Base-by-base conservation (phyloP, 92 coral and sea anemone species). In the Umimayanthus chanpuru region DNA sequence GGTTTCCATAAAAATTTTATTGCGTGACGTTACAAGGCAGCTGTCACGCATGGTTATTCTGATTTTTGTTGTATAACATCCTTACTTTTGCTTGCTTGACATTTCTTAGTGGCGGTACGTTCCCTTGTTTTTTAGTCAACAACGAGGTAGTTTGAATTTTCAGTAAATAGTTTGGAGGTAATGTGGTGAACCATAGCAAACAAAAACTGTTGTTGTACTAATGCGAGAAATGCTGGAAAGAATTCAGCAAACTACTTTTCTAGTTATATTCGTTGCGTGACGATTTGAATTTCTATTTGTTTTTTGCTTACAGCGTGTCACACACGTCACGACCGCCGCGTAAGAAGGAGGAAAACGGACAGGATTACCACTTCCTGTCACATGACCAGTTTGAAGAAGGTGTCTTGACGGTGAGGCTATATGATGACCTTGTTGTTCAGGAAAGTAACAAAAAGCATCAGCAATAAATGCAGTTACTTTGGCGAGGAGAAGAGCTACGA, bases 301-400 rank as follows among this genome's bases (percentile, higher is more conserved):
- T 32, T 65, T 28, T 38, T 44, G 56, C 77, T 36, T 38, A 28
- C 29, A 96, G 98, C 20, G 88, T 95, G 28, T 93, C 96, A 0
- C 98, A 92, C 74, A 95, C 98, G 1, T 95, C 98, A 85, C 93
- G 98, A 47, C 91, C 95, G 10, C 94, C 95, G 16, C 96, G 96
- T 9, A 89, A 91, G 74, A 91, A 95, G 44, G 98, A 96, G 78
- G 96, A 93, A 44, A 89, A 92, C 76, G 95, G 94, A 12, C 92
- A 92, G 18, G 98, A 96, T 67, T 95, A 96, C 64, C 96, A 74
- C 86, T 96, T 95, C 76, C 92, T 95, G n/a, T 91, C 94, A 30
- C 92, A 95, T 73, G 98, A 95, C 49, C 95, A 96, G 74, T 96
- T 96, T 92, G 98, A 96, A 87, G 94, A 93, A 50, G 98, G 93